Conservation (phyloP, 2,797 vertebrate species). For the Sarcoramphus papa region DNA sequence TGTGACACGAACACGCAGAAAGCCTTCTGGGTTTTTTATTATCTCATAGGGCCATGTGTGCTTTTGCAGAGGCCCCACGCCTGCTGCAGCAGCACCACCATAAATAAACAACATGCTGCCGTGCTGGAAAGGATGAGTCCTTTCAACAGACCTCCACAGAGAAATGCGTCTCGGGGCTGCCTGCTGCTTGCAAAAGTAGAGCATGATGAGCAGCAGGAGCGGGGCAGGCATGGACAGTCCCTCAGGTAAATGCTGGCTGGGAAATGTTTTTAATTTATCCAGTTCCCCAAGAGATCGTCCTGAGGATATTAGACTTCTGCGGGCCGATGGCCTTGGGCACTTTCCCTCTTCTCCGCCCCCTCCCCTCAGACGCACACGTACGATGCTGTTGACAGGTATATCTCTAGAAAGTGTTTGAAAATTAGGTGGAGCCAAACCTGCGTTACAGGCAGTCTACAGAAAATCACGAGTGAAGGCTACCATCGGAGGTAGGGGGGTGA, state of each 20-base stretch:
- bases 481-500: not conserved
- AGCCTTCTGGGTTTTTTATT: slow-evolving; percentile 56
- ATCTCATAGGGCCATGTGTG: not conserved
- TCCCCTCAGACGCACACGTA: not conserved
- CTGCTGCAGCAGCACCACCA: not conserved
- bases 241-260: not conserved
- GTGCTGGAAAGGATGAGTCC: not conserved
- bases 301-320: not conserved
- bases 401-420: not conserved
- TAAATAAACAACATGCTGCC: slow-evolving; percentile 45
- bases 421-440: not conserved
- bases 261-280: not conserved
- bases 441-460: not conserved
- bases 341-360: not conserved
- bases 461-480: not conserved
- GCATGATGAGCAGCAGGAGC: not conserved
- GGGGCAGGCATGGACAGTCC: not conserved
- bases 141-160: slow-evolving; percentile 27
- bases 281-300: not conserved
- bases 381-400: not conserved
- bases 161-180: not conserved
- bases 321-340: not conserved
- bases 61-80: slow-evolving; percentile 2
- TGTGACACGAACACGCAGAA: not conserved
- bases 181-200: not conserved